Base-by-base conservation (phyloP, 2,797 vertebrate genomes). In the Selene dorsalis region DNA sequence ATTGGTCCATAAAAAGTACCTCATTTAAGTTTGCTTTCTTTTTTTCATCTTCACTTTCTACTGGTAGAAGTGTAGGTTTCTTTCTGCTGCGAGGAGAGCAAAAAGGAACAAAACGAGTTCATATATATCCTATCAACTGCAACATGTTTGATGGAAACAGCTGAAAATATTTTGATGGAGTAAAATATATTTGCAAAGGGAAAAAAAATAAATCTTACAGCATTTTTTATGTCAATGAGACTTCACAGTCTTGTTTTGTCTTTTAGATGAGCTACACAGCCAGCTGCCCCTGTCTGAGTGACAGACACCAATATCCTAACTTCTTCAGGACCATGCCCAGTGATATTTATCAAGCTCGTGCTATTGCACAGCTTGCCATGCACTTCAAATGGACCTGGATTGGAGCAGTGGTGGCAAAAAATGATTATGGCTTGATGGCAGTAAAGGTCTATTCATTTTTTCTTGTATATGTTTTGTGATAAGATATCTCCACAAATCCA, bases 361-460 rank as follows among this genome's bases (percentile, higher is more conserved):
- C 91, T 30, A 85, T 96, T 59, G 94, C 93, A 6, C 92, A 89
- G 35, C 87, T 95, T 20, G 91, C 89, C 4, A 90, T 91, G 20
- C 87, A 74, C 13, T 94, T 93, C 9, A 92, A 93, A 0, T 95
- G 95, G 94, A 94, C 92, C 5, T 95, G 94, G 90, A 89, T 95
- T 16, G 89, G 91, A 52, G 93, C 94, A 6, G 90, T 95, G 28
- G 87, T 93, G 24, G 87, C 66, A 11, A 89, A 95, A 74, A 93
- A 92, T 6, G 89, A 95, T 70, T 95, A 95, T 47, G 94, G 95
- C 0, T 88, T 66, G 2, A 52, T 85, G 53, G 93, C 91, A 38
- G 32, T 94, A 14, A 94, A 94, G 91, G 91, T 89, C 32, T 66
- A 66, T 75, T 2, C 6, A 45, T 41, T 71, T 45, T 9, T 35